Conservation (phyloP, 64 coral and sea anemone genomes). For the Stichodactyla helianthus region DNA sequence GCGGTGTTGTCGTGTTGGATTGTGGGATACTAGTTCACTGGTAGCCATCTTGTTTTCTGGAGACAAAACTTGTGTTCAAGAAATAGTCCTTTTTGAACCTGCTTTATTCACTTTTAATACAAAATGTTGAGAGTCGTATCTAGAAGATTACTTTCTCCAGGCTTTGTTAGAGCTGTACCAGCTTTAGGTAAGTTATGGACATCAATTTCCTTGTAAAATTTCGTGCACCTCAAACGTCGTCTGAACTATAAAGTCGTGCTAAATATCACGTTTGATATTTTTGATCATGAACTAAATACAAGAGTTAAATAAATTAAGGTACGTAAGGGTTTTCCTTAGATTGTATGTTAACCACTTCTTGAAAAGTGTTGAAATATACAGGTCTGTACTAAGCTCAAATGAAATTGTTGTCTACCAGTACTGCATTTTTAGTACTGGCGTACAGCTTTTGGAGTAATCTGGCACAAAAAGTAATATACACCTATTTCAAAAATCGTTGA, state of each 20-base stretch:
- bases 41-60: constrained; percentile 64
- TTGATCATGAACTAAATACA: neutral
- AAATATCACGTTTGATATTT: neutral
- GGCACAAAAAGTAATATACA: too few relatives aligned
- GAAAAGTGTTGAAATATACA: too few relatives aligned
- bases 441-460: neutral
- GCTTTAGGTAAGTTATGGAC: constrained; percentile 40
- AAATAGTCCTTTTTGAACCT: neutral
- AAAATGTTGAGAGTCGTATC: constrained; percentile 67
- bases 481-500: too few relatives aligned
- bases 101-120: neutral
- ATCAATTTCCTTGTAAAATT: neutral
- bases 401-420: too few relatives aligned
- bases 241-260: neutral
- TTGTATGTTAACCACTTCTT: too few relatives aligned
- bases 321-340: too few relatives aligned
- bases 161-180: constrained; percentile 26
- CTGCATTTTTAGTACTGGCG: too few relatives aligned
- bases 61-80: neutral
- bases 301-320: too few relatives aligned
- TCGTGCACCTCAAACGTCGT: neutral
- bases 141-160: constrained; percentile 43
- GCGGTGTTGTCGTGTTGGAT: constrained; percentile 1
- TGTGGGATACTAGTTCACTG: constrained; percentile 7
- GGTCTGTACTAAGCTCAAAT: too few relatives aligned